Evolutionary conservation across 2,888 invertebrate species (phyloP), one percentile per base, ranked within the genome.

Genomic region (Ditula angustiorana): DNA sequence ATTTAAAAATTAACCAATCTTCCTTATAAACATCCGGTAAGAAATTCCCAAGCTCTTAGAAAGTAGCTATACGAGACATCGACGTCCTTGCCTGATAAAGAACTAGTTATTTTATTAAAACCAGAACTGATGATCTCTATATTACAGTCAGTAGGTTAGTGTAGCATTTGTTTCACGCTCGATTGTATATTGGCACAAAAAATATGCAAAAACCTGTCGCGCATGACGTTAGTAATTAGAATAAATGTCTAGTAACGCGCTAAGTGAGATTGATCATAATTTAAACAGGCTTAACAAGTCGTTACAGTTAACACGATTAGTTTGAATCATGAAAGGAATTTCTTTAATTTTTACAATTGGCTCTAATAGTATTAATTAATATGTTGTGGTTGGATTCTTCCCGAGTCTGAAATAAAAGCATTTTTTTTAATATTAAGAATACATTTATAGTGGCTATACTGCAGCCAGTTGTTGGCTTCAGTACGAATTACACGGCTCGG

Each of bases 91-190:
- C 30, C 26, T n/a, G 21, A 41, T 35, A 28, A 13, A 53, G 10
- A 35, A 55, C 37, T 33, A 35, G 53, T 53, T 52, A n/a, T 26
- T 30, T 0, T 33, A 33, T 35, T 52, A 19, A 19, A 23, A 35
- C 19, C 13, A 35, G 35, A n/a, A 53, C 52, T 11, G 19, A 16
- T 49, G 28, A 49, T 13, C 46, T 26, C 21, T 35, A 30, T 33
- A 33, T n/a, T 8, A 52, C 47, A n/a, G 47, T 24, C 53, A 53
- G 53, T 53, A 63, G 63, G 63, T 63, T 63, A 57, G 28, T 59
- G 53, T 35, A 52, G 33, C 58, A 35, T 37, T 41, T 26, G 21
- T 24, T 50, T 60, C 19, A 44, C 57, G 57, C 57, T 35, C 26
- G 57, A 44, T 44, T 52, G 13, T 52, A 49, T 56, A 49, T 30